Conservation (phyloP, 2,888 invertebrate species). For the Notodromas monacha region DNA sequence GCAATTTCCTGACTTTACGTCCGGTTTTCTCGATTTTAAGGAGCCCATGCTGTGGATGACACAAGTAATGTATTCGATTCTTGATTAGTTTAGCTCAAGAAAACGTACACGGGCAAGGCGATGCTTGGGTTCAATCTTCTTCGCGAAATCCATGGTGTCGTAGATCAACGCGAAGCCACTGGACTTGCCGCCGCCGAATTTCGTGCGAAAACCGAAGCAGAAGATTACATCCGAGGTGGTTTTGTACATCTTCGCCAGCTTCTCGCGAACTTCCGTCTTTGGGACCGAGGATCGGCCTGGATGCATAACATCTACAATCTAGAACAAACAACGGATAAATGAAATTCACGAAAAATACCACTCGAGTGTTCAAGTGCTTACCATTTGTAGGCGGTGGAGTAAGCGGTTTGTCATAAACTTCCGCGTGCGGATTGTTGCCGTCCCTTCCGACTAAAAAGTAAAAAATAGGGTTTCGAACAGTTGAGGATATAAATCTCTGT, state of each 20-base stretch:
- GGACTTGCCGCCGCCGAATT: slow-evolving; percentile 94
- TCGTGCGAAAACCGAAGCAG: slow-evolving; percentile 82
- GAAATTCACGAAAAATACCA: too few relatives aligned
- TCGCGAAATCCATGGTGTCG: slow-evolving; percentile 81
- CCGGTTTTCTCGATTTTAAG: slow-evolving; percentile 72
- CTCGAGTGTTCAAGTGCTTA: too few relatives aligned
- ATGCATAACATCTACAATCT: slow-evolving; percentile 74
- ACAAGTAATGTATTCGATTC: too few relatives aligned
- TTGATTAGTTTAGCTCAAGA: too few relatives aligned
- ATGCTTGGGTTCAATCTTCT: slow-evolving; percentile 97
- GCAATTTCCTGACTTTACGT: slow-evolving; percentile 94
- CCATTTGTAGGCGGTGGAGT: slow-evolving; percentile 96
- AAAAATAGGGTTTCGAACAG: too few relatives aligned
- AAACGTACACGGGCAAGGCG: slow-evolving; percentile 52
- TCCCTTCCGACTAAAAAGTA: slow-evolving; percentile 26
- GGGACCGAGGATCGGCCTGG: slow-evolving; percentile 81
- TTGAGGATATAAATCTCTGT: too few relatives aligned
- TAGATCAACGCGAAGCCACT: slow-evolving; percentile 91
- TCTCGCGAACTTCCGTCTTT: slow-evolving; percentile 86
- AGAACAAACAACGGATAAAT: too few relatives aligned
- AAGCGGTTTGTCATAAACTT: slow-evolving; percentile 98
- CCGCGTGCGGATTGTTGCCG: slow-evolving; percentile 79
- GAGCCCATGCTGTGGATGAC: slow-evolving; percentile 57
- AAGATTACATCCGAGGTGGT: slow-evolving; percentile 84
- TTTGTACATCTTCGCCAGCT: slow-evolving; percentile 90